Conservation (phyloP, 2,113 vertebrate species). For the Arizona elegans region DNA sequence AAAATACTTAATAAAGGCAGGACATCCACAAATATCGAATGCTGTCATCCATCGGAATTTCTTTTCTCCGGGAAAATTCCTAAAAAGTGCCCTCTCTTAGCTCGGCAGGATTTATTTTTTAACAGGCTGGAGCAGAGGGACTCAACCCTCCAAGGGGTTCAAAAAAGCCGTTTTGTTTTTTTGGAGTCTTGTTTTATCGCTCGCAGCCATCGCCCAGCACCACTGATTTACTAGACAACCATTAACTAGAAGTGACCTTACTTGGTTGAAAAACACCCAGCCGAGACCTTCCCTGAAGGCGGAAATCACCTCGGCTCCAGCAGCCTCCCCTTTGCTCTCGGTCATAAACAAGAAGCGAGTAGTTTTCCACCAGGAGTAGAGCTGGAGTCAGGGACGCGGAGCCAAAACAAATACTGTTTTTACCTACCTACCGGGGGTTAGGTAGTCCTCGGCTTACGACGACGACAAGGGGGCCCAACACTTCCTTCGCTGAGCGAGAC, state of each 20-base stretch:
- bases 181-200: constrained; percentile 49
- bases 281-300: constrained; percentile 57
- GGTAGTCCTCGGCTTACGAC: too few relatives aligned
- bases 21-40: too few relatives aligned
- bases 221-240: constrained; percentile 75
- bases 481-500: too few relatives aligned
- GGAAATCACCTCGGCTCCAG: constrained; percentile 46
- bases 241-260: constrained; percentile 77
- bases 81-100: too few relatives aligned
- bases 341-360: constrained; percentile 49
- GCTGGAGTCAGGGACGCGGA: constrained; percentile 42
- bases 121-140: not conserved
- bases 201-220: constrained; percentile 60
- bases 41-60: not conserved
- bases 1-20: too few relatives aligned
- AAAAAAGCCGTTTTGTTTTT: constrained; percentile 9
- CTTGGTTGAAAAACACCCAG: constrained; percentile 57
- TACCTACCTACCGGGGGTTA: too few relatives aligned
- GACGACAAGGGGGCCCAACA: too few relatives aligned
- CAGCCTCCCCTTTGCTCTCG: constrained; percentile 38
- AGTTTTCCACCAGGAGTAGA: constrained; percentile 64
- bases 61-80: not conserved
- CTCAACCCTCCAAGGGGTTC: constrained; percentile 54
- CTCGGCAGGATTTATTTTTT: too few relatives aligned
- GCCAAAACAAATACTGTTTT: not conserved